phyloP scores from a whole-genome alignment of 2,797 vertebrate species.

The Bufotes viridis region DNA sequence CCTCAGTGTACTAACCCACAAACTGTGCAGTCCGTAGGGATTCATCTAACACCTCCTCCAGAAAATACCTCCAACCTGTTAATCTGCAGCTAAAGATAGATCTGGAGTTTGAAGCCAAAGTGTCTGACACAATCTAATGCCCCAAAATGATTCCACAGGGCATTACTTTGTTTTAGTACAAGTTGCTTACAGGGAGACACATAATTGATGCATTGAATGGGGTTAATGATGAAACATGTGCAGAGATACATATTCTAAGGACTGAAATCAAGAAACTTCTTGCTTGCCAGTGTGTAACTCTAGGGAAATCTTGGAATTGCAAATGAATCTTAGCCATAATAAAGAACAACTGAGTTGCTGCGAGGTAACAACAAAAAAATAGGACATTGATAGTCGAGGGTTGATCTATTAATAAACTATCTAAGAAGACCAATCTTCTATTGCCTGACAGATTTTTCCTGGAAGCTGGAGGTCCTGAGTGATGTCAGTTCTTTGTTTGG shows the following conservation, averaged over 20 bases:
- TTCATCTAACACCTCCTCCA: constrained; percentile 26
- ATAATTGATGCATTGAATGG: background rate
- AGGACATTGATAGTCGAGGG: no score
- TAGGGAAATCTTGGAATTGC: background rate
- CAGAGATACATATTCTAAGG: background rate
- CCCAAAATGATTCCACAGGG: background rate
- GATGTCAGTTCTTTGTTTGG: no score
- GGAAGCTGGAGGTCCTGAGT: no score
- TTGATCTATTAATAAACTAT: no score
- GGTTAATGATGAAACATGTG: background rate
- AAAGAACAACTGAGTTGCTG: background rate
- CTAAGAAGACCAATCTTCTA: no score
- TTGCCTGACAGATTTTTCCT: no score
- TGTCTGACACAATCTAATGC: background rate
- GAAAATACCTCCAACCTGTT: constrained; percentile 2
- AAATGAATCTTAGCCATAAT: background rate
- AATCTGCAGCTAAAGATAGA: constrained; percentile 23
- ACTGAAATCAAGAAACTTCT: background rate
- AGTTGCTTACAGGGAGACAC: background rate
- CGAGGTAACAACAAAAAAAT: no score
- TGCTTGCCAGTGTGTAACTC: background rate
- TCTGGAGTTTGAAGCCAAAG: background rate
- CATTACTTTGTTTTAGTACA: background rate
- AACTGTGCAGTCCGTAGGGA: constrained; percentile 1
- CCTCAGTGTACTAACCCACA: background rate